Conservation (phyloP, 1,140 invertebrate species). For the Polyergus mexicanus region DNA sequence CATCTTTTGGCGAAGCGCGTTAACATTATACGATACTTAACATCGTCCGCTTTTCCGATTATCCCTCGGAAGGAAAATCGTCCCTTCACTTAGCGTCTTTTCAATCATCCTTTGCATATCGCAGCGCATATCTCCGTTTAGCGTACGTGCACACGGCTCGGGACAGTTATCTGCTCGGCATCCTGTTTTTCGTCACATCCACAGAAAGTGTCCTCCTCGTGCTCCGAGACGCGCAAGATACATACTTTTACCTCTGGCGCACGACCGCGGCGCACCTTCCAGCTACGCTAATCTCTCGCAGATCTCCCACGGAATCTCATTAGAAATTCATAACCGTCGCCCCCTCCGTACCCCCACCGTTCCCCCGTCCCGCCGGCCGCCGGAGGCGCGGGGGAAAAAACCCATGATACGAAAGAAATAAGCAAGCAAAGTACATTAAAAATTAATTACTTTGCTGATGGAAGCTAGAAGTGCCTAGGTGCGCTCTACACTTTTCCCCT, state of each 20-base stretch:
- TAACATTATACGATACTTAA: constrained; percentile 11
- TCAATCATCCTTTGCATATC: constrained; percentile 60
- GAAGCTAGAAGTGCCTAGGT: constrained; percentile 85
- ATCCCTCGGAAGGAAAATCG: constrained; percentile 35
- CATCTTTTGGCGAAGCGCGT: constrained; percentile 8
- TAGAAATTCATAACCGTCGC: constrained; percentile 87
- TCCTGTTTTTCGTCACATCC: constrained; percentile 76
- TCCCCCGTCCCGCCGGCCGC: constrained; percentile 54
- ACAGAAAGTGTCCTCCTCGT: constrained; percentile 71
- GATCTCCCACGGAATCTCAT: constrained; percentile 86
- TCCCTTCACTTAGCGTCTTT: constrained; percentile 23
- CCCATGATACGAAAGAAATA: constrained; percentile 86
- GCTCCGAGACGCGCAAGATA: constrained; percentile 80
- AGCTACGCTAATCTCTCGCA: constrained; percentile 85
- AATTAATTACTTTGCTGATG: constrained; percentile 87
- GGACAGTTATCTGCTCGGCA: constrained; percentile 63
- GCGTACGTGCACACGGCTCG: constrained; percentile 2
- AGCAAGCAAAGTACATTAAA: constrained; percentile 87
- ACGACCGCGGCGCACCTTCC: constrained; percentile 69
- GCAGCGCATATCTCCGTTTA: constrained; percentile 37
- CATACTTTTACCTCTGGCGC: constrained; percentile 78
- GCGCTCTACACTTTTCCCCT: constrained; percentile 64
- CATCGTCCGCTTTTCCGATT: constrained; percentile 6
- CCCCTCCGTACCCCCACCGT: constrained; percentile 49
- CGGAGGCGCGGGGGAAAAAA: constrained; percentile 80